Evolutionary conservation across 53 echinoderm and acorn worm species (phyloP).

Genomic region (Stichopus horrens): DNA sequence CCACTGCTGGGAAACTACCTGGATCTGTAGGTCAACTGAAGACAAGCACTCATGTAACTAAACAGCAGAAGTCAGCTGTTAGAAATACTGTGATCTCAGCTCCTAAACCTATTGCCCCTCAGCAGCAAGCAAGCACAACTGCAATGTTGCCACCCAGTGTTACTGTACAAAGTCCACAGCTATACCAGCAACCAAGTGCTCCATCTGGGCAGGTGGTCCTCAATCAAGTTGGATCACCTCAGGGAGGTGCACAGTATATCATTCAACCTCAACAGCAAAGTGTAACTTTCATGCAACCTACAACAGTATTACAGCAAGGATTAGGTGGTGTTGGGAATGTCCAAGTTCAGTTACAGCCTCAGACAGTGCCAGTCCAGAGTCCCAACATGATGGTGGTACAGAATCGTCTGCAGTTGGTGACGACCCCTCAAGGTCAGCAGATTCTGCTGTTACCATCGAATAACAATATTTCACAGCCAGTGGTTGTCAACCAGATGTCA

Average conservation of each 20-base stretch:
- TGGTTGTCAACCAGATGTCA: slow-evolving; percentile 36
- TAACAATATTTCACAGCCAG: slow-evolving; percentile 46
- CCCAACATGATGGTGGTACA: slow-evolving; percentile 30
- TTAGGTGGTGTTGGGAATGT: slow-evolving; percentile 37
- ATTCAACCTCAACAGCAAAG: slow-evolving; percentile 23
- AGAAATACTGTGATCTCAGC: background rate
- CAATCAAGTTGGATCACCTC: slow-evolving; percentile 30
- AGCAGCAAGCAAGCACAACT: slow-evolving; percentile 20
- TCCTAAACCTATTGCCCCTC: background rate
- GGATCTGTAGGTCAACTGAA: background rate
- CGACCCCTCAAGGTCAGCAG: slow-evolving; percentile 46
- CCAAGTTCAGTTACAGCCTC: slow-evolving; percentile 34
- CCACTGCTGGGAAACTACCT: background rate
- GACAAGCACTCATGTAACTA: background rate
- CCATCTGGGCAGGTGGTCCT: slow-evolving; percentile 13
- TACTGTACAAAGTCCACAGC: slow-evolving; percentile 27
- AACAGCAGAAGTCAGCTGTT: background rate
- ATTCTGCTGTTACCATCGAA: slow-evolving; percentile 33
- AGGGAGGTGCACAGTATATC: slow-evolving; percentile 19
- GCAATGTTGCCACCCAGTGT: background rate
- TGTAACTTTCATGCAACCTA: slow-evolving; percentile 30
- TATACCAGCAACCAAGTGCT: slow-evolving; percentile 20
- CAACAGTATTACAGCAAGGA: slow-evolving; percentile 19
- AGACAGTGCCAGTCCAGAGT: slow-evolving; percentile 29
- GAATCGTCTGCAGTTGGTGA: slow-evolving; percentile 38